Evolutionary conservation across 2,113 vertebrate genomes (phyloP).

Genomic region (Burhinus bistriatus): DNA sequence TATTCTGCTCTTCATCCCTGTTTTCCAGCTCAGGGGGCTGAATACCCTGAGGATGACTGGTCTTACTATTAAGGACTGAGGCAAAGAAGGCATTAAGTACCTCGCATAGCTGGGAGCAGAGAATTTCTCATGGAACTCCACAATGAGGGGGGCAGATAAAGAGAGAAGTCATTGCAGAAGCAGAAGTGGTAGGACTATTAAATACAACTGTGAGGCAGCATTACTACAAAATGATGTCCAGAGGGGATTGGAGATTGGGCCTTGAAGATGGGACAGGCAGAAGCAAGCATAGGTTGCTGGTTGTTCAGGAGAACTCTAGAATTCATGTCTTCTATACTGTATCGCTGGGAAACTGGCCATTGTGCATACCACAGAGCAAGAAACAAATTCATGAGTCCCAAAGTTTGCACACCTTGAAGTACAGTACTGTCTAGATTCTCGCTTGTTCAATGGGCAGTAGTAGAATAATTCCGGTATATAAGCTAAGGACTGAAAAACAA

Average conservation of each 20-base stretch:
- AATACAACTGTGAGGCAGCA: neutral
- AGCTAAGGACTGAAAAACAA: neutral
- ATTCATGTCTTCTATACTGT: neutral
- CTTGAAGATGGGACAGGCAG: neutral
- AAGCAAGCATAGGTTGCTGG: neutral
- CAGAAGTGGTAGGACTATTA: neutral
- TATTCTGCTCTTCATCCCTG: too few species aligned
- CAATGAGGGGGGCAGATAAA: rapidly evolving
- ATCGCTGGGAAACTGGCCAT: neutral
- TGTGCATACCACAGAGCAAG: neutral
- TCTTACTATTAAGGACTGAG: too few species aligned
- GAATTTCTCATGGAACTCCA: neutral
- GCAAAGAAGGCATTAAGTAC: too few species aligned
- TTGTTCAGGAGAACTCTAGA: neutral
- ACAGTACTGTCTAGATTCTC: neutral
- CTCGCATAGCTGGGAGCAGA: neutral
- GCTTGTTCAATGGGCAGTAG: neutral
- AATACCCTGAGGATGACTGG: too few species aligned
- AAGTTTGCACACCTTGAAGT: neutral
- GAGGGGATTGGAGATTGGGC: neutral
- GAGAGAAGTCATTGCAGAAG: neutral
- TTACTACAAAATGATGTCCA: neutral
- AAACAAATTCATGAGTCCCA: neutral
- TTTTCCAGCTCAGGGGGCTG: too few species aligned
- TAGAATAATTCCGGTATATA: neutral